Conservation (phyloP, 2,888 invertebrate species). For the Sminthurides aquaticus region DNA sequence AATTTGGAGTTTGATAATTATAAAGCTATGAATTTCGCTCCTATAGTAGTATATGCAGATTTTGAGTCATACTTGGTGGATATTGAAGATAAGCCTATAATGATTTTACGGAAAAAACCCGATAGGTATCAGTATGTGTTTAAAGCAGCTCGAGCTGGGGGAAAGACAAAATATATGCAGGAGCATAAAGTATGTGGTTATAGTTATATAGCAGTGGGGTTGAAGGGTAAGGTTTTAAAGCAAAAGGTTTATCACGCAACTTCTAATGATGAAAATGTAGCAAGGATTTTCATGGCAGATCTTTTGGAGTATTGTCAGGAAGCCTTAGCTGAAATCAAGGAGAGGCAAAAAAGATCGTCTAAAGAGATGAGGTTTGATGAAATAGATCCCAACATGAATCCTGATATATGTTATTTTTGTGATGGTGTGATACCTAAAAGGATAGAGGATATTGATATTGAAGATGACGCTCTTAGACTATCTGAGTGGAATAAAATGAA, state of each 20-base stretch:
- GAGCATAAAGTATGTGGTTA: neutral
- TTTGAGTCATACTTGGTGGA: neutral
- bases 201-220: neutral
- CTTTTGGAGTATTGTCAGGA: neutral
- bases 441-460: neutral
- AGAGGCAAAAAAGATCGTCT: too few relatives aligned
- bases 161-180: neutral
- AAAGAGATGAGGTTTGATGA: neutral
- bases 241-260: neutral
- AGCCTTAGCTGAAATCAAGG: too few relatives aligned
- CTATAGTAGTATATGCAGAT: neutral
- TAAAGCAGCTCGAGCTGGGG: neutral
- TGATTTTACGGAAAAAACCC: neutral
- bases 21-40: too few relatives aligned
- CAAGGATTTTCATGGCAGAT: neutral
- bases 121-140: neutral
- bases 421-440: neutral
- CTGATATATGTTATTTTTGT: neutral
- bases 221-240: neutral
- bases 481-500: neutral
- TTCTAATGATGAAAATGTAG: neutral
- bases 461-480: too few relatives aligned
- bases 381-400: neutral
- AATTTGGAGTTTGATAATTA: neutral
- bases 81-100: neutral